Evolutionary conservation across 2,797 vertebrate species (phyloP), one percentile per base, ranked within the genome.

Genomic region (Danionella dracula): DNA sequence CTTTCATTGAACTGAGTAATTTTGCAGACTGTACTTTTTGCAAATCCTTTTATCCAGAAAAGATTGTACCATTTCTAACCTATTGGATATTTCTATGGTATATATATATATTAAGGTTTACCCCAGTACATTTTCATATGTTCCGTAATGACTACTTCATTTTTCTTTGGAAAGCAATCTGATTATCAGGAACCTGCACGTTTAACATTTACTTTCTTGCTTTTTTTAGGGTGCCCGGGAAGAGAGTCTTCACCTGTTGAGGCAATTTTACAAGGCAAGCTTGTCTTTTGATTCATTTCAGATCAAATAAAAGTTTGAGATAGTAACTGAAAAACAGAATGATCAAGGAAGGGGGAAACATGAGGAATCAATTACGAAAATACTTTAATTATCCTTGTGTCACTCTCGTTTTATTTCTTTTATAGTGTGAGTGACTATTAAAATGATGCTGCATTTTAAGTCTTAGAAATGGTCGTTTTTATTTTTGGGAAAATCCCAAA

Each of bases 191-290:
- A 71, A 71, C 4, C 17, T 20, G 4, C 4, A 44, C 1, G 1
- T 8, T 42, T 32, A 21, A 11, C 12, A 21, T 21, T 46, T n/a
- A 54, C 19, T 20, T 12, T 4, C n/a, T 23, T 73, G 7, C 1
- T 76, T 53, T 79, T 81, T 82, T 4, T 81, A 98, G 97, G 97
- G 97, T 1, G 97, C 94, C 0, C 90, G 93, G 78, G 96, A 98
- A 78, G 96, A 99, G 81, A 97, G 96, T 15, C 90, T 98, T 45
- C 94, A 96, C 79, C 89, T 98, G n/a, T 82, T 96, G 1, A 90
- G 96, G 9, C 85, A 90, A 42, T 99, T 96, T 77, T 97, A 99
- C 79, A 99, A 97, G 92, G 97, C 91, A 82, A 84, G 79, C 42
- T 5, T 4, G 2, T 31, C 10, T 37, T 11, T 15, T 27, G 11